Base-by-base conservation (phyloP, 2,888 invertebrate species). In the Masnerella sp. region DNA sequence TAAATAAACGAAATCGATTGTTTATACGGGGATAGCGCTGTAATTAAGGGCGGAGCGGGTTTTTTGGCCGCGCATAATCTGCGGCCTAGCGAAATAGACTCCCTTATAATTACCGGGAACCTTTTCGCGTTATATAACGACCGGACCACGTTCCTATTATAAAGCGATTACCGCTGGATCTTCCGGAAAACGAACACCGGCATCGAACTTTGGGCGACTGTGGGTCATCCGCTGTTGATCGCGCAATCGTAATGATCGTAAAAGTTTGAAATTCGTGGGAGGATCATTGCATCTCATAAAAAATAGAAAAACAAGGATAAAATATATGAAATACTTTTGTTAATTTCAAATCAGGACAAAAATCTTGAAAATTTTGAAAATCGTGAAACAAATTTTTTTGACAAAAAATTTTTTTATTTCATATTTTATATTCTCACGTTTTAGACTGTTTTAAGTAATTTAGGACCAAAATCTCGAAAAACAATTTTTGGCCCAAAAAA, bases 1-100 rank as follows among this genome's bases (percentile, higher is more conserved):
- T 62, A 70, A 70, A 62, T 62, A 70, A 40, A 62, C 49, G 40
- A 49, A 70, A 62, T 62, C 42, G 56, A 62, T 62, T 70, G 59
- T 70, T 68, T 52, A 52, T 32, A 52, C 49, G 52, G 18, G n/a
- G 38, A 45, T 42, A 12, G 42, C 18, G 43, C 52, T 52, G 45
- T 52, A 68, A 68, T 68, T 68, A 68, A 68, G 68, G 68, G 30
- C 42, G 52, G 54, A 12, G 52, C 14, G 18, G 38, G 11, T 36
- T 36, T 59, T 56, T 54, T 45, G 25, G 30, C 34, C 34, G 51
- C 40, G 34, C 32, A 52, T 51, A 61, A 61, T 43, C 43, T 45
- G 2, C 14, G 17, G 17, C 30, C 20, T 42, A 56, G 54, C 17
- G 43, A 22, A 28, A 59, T 36, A 47, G 45, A 59, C 28, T 45